These are phyloP conservation scores for Heliconius hortense DNA, from an alignment of 2,888 invertebrate genomes.

Conservation along the genomic window DNA sequence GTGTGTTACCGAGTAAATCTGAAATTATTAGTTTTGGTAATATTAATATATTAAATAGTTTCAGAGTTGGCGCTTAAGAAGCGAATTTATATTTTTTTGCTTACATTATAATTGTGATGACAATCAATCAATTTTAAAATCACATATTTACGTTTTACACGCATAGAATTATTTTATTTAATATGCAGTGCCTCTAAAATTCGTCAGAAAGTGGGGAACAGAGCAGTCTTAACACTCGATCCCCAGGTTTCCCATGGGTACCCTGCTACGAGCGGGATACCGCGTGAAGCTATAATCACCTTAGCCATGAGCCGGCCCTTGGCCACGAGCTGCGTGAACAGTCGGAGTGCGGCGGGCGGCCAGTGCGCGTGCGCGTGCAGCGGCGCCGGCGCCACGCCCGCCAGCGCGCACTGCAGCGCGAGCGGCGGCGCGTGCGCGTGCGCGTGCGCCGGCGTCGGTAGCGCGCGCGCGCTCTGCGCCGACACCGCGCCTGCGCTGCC, in stretches of 20 bases:
- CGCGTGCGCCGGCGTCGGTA: conserved; percentile 75
- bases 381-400: conserved; percentile 86
- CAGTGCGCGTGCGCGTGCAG: conserved; percentile 83
- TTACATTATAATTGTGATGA: no score
- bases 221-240: no score
- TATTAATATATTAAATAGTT: neutral
- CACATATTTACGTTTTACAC: no score
- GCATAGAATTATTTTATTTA: no score
- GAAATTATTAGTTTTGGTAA: conserved; percentile 20
- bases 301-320: conserved; percentile 69
- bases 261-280: neutral
- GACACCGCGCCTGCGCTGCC: conserved; percentile 82
- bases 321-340: conserved; percentile 47
- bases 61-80: no score
- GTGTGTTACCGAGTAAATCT: conserved; percentile 90
- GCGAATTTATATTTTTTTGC: no score
- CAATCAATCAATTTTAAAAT: no score
- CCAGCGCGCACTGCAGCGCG: conserved; percentile 87
- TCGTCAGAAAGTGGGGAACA: no score
- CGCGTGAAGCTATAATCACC: conserved; percentile 55
- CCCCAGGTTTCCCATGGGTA: neutral
- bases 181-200: no score
- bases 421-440: conserved; percentile 73
- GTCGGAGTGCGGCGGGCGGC: conserved; percentile 78
- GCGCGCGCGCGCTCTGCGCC: conserved; percentile 55